Conservation (phyloP, 2,113 vertebrate species). For the Fregetta grallaria region DNA sequence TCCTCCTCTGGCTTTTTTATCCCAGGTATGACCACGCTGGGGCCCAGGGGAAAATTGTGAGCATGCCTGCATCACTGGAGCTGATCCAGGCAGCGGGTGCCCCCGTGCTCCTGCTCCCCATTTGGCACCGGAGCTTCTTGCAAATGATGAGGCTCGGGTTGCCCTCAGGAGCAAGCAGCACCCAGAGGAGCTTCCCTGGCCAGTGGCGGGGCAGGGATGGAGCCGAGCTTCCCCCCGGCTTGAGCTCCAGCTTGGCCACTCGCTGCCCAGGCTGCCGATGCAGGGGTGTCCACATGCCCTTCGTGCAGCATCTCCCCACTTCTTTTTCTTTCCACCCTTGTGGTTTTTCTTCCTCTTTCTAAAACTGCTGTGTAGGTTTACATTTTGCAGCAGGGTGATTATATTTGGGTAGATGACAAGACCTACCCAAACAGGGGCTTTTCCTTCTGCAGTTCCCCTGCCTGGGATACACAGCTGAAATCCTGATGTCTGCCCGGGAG, state of each 20-base stretch:
- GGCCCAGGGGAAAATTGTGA: not conserved
- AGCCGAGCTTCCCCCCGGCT: not conserved
- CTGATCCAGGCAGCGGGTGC: not conserved
- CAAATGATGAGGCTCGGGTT: not conserved
- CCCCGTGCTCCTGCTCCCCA: rapidly evolving
- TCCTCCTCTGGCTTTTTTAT: not conserved
- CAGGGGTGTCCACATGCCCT: not conserved
- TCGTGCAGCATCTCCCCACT: not conserved
- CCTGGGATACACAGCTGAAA: not conserved
- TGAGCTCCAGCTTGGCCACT: not conserved
- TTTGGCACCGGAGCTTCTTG: not conserved
- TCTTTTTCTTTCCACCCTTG: not conserved
- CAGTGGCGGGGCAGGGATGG: not conserved
- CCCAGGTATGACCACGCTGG: not conserved
- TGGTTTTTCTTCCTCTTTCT: not conserved
- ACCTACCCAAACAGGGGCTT: not conserved
- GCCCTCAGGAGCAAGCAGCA: not conserved
- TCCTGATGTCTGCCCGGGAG: not conserved
- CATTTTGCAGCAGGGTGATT: not conserved
- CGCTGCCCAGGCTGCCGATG: not conserved
- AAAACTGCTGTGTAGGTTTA: not conserved
- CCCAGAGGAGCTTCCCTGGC: not conserved
- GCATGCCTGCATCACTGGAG: not conserved
- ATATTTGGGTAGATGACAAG: not conserved
- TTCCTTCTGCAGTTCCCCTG: rapidly evolving